These are phyloP conservation scores for Catalaphyllia jardinei DNA, from an alignment of 64 coral and sea anemone genomes.

Conservation along the genomic window DNA sequence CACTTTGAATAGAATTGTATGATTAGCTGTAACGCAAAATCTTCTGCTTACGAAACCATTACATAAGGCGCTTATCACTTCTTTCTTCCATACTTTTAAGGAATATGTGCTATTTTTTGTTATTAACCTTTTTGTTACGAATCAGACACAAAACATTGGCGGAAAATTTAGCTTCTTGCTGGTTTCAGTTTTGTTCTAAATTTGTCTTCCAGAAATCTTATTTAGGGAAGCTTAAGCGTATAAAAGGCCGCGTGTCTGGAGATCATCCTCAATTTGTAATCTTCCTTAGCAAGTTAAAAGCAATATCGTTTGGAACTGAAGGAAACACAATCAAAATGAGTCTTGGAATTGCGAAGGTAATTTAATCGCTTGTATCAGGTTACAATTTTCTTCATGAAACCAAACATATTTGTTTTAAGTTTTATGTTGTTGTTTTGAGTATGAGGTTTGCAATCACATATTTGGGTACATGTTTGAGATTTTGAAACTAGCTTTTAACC, in stretches of 20 bases:
- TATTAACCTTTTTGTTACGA: neutral
- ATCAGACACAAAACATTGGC: neutral
- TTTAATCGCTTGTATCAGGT: neutral
- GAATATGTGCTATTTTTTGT: neutral
- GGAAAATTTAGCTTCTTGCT: neutral
- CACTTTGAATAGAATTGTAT: neutral
- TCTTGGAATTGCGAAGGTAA: neutral
- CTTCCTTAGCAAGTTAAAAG: neutral
- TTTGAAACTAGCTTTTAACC: no score
- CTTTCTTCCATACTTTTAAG: neutral
- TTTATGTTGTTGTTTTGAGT: no score
- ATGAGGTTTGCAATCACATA: no score
- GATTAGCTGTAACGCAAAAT: neutral
- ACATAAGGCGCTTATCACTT: no score
- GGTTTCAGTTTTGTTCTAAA: neutral
- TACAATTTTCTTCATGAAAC: no score
- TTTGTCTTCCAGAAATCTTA: neutral
- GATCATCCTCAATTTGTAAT: neutral
- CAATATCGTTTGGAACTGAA: neutral
- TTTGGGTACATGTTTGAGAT: no score
- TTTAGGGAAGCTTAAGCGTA: neutral
- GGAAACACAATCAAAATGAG: neutral
- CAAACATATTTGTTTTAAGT: no score
- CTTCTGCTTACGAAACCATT: neutral
- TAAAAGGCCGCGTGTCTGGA: neutral